phyloP scores from a whole-genome alignment of 2,113 vertebrate species.

The Promerops cafer region DNA sequence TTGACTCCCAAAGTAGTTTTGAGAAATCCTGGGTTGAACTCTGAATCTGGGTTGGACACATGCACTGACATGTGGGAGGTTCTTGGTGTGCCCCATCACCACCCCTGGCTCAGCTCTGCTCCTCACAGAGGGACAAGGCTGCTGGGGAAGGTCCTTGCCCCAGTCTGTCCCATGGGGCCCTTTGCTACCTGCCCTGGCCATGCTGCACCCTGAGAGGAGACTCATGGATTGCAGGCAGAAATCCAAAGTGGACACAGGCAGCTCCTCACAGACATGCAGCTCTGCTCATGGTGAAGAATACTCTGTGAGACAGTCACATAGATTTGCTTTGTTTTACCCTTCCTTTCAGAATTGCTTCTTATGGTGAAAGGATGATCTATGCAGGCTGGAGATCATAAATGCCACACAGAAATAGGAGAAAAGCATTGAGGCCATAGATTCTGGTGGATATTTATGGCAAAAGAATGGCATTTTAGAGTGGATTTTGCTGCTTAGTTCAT shows the following conservation, averaged over 20 bases:
- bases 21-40: neutral
- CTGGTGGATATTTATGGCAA: neutral
- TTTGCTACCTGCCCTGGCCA: accelerated
- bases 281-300: neutral
- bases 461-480: neutral
- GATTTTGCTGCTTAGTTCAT: neutral
- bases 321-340: neutral
- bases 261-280: neutral
- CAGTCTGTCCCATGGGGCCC: accelerated
- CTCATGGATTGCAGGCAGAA: neutral
- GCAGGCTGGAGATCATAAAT: neutral
- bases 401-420: neutral
- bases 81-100: neutral
- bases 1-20: neutral
- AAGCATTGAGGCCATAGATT: neutral
- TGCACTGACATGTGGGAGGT: neutral
- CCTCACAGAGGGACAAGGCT: neutral
- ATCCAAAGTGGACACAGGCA: neutral
- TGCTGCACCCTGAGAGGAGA: neutral
- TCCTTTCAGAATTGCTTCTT: neutral
- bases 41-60: too few species aligned
- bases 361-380: neutral
- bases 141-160: accelerated
- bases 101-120: neutral
- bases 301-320: too few species aligned